phyloP scores from a whole-genome alignment of 2,113 vertebrate species.

The Leptocoma aspasia region DNA sequence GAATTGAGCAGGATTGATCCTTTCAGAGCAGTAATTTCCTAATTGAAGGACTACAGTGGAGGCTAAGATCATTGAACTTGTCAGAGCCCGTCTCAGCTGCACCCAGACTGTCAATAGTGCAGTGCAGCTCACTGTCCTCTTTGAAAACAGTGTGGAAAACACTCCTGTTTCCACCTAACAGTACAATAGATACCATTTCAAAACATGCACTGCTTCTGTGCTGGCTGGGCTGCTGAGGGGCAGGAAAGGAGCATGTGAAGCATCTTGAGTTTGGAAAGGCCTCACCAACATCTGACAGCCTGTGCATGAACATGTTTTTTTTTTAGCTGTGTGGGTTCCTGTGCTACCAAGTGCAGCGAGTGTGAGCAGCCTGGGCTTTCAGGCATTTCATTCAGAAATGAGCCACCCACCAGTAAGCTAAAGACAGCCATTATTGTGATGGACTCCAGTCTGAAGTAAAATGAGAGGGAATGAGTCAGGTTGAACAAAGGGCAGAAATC shows the following conservation, averaged over 20 bases:
- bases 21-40: background rate
- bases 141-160: background rate
- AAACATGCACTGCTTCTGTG: background rate
- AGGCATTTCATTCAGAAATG: background rate
- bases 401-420: background rate
- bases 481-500: background rate
- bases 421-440: background rate
- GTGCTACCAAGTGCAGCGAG: background rate
- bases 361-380: background rate
- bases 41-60: background rate
- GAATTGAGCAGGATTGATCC: background rate
- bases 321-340: background rate
- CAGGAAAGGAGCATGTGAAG: background rate
- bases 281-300: background rate
- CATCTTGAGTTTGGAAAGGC: background rate
- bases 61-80: background rate
- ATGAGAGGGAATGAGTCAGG: background rate
- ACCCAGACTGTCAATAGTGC: background rate
- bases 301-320: background rate
- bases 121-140: background rate
- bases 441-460: background rate
- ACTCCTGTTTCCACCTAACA: background rate
- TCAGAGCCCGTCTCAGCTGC: background rate
- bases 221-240: background rate
- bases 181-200: background rate